Evolutionary conservation across 2,797 vertebrate genomes (phyloP), one percentile per base, ranked within the genome.

Genomic region (Fistularia tabacaria): DNA sequence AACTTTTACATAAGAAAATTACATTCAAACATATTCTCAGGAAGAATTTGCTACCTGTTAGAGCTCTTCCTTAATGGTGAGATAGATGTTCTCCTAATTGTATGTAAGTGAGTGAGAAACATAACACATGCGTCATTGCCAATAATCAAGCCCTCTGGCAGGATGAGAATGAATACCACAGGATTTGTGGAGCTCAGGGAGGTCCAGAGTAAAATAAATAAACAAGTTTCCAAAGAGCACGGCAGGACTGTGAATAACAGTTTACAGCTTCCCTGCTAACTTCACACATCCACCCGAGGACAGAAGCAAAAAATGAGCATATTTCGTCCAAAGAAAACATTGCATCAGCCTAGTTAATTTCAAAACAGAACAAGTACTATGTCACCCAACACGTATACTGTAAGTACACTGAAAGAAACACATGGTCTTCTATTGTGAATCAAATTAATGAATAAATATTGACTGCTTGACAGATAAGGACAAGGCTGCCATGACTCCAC

Each of bases 71-170:
- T 49, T 52, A 9, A 8, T 62, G 43, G 66, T 5, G 51, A 78
- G 78, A 77, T 80, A 75, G 77, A 54, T 74, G 56, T 51, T 46
- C 49, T 64, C 14, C 71, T 76, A 71, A 79, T 58, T 78, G 73
- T 78, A 77, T 38, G 75, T 83, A 83, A 64, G 64, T 84, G 82
- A 80, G 69, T 7, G 57, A 76, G 68, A 76, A 80, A 73, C 45
- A 40, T 71, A 71, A 39, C 60, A 73, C 69, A 69, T 79, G 76
- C 70, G 71, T 83, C 80, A 80, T 56, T 77, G 62, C 74, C 57
- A 62, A 70, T 59, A 69, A 64, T 71, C 43, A 2, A 66, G 63
- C 57, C 54, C 55, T 66, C 62, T 74, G 73, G 74, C 54, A 61
- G 72, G 64, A 73, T 25, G 11, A 58, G 56, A 10, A 57, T 49